Evolutionary conservation across 2,888 invertebrate species (phyloP).

Genomic region (Tethea ocularis): DNA sequence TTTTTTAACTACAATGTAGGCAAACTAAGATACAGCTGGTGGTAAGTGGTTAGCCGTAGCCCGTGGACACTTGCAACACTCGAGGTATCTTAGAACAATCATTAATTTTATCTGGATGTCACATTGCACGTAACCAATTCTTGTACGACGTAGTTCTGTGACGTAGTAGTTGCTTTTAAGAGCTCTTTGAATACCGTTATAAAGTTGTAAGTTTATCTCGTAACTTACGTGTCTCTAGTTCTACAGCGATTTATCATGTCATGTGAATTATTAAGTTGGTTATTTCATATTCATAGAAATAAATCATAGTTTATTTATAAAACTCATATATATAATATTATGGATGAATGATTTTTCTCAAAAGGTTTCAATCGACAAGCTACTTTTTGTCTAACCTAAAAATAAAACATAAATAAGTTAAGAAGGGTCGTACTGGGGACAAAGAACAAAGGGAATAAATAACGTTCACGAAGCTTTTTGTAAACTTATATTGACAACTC

Average conservation of each 20-base stretch:
- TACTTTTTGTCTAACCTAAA: neutral
- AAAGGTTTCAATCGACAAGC: neutral
- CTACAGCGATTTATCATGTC: neutral
- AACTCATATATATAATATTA: neutral
- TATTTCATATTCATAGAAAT: neutral
- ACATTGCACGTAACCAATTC: no score
- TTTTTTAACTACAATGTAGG: no score
- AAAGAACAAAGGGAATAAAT: constrained; percentile 14
- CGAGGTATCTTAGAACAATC: no score
- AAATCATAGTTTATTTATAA: neutral
- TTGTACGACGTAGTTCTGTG: no score
- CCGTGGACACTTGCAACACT: no score
- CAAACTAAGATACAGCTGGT: no score
- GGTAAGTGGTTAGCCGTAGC: no score
- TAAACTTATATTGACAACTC: constrained; percentile 28
- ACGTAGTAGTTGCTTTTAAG: neutral
- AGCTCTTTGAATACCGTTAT: neutral
- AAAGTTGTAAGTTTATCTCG: neutral
- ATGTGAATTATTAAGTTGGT: neutral
- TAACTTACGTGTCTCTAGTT: neutral
- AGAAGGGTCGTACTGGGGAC: neutral
- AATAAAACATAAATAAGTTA: neutral
- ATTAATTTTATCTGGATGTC: no score
- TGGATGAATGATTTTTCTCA: neutral
- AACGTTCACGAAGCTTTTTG: constrained; percentile 12